Evolutionary conservation across 2,113 vertebrate species (phyloP), one percentile per base, ranked within the genome.

Genomic region (Hemicordylus capensis): DNA sequence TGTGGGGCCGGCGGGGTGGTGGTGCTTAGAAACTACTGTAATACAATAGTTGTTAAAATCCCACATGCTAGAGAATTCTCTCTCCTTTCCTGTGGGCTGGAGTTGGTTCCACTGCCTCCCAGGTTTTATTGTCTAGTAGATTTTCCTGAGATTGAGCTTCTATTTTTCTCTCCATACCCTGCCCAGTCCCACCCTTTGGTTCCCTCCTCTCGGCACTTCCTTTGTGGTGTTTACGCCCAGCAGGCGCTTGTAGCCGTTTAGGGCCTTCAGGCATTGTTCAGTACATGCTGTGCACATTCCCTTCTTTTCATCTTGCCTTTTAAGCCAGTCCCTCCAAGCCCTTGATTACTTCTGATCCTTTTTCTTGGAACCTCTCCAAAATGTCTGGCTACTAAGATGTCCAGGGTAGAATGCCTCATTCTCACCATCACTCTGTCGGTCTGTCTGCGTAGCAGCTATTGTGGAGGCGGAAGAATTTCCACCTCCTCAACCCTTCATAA

Each of bases 281-380:
- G 76, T n/a, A 31, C 37, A 44, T 7, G 37, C 39, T 51, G 6
- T 54, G 14, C 66, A 37, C 51, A 61, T 14, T 79, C n/a, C 34
- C 7, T 15, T 39, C 80, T n/a, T 54, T 82, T 61, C 67, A 42
- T 77, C 66, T 72, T 79, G 58, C 66, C 81, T 79, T 83, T 87
- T 58, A 56, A 56, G 37, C 46, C 66, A 28, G 44, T 42, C 67
- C 46, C 5, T 63, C 56, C 76, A 28, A 28, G 42, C 28, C 6
- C 37, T 46, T 24, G 84, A 37, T 22, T 31, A 6, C 56, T 39
- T 51, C 67, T 80, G 34, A 63, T 39, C 54, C 19, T 87, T 26
- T 67, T 54, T 59, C 19, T 72, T 83, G 80, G 64, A 42, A 51
- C 9, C 66, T 4, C 6, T 76, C 74, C 80, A 83, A 54, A 42